phyloP scores from a whole-genome alignment of 2,888 invertebrate species.

The Thecophora atra region DNA sequence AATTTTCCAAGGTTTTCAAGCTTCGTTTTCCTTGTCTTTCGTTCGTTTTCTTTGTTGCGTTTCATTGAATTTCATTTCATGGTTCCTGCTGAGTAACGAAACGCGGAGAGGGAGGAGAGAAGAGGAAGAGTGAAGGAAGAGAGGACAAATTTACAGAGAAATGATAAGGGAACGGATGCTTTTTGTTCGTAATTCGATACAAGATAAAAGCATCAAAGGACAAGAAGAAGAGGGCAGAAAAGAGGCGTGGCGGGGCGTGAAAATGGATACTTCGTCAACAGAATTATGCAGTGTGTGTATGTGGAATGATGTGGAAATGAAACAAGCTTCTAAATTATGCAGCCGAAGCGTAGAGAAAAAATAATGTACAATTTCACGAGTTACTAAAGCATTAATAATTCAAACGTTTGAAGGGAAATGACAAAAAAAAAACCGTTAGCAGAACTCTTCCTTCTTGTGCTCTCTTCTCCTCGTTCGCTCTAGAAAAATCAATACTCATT shows the following conservation, averaged over 20 bases:
- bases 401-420: neutral
- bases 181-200: conserved; percentile 24
- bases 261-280: conserved; percentile 44
- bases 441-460: neutral
- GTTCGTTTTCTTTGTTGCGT: conserved; percentile 20
- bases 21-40: conserved; percentile 38
- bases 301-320: conserved; percentile 36
- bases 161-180: conserved; percentile 44
- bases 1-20: conserved; percentile 59
- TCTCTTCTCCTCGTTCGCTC: neutral
- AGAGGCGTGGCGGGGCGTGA: conserved; percentile 29
- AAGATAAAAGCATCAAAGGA: too few species aligned
- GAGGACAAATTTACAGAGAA: conserved; percentile 33
- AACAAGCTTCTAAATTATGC: conserved; percentile 45
- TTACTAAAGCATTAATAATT: neutral
- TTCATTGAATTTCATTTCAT: neutral
- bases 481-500: too few species aligned
- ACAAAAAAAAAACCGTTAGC: too few species aligned
- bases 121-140: too few species aligned
- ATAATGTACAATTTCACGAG: neutral
- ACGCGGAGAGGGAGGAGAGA: too few species aligned
- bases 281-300: neutral
- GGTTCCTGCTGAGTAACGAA: neutral
- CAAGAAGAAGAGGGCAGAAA: neutral
- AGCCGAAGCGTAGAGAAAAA: conserved; percentile 29